Conservation (phyloP, 1,140 invertebrate species). For the Ceratina australensis region DNA sequence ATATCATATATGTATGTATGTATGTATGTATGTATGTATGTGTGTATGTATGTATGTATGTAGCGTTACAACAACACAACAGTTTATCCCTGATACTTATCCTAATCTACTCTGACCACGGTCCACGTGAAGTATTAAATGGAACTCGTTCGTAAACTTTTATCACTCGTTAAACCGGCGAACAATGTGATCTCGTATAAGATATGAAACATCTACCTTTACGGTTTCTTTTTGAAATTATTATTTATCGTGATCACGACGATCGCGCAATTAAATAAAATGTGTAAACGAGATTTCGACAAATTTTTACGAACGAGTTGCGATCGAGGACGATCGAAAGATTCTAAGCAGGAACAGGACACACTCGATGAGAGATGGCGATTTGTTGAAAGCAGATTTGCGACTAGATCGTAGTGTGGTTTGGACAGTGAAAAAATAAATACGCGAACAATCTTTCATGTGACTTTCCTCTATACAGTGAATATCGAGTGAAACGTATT, state of each 20-base stretch:
- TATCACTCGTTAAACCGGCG: background rate
- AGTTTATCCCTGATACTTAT: constrained; percentile 47
- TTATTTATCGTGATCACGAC: too few relatives aligned
- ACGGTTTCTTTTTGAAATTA: too few relatives aligned
- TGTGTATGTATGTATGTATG: constrained; percentile 27
- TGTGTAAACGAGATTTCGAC: too few relatives aligned
- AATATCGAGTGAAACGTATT: constrained; percentile 27
- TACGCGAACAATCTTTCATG: constrained; percentile 21
- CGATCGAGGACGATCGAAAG: constrained; percentile 13
- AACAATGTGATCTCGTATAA: too few relatives aligned
- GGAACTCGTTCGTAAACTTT: constrained; percentile 16
- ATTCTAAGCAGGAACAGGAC: constrained; percentile 43
- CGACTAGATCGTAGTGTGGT: background rate
- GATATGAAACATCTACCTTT: too few relatives aligned
- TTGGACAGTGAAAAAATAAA: constrained; percentile 48
- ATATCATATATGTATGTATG: constrained; percentile 36
- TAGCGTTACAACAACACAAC: constrained; percentile 55
- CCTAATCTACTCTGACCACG: constrained; percentile 41
- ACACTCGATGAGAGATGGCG: constrained; percentile 34
- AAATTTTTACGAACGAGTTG: constrained; percentile 22
- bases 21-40: too few relatives aligned
- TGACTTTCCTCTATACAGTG: constrained; percentile 21
- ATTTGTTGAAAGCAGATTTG: constrained; percentile 26
- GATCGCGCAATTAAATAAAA: too few relatives aligned
- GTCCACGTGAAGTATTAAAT: constrained; percentile 12